Evolutionary conservation across 2,113 vertebrate species (phyloP), one percentile per base, ranked within the genome.

Genomic region (Hippocampus comes): DNA sequence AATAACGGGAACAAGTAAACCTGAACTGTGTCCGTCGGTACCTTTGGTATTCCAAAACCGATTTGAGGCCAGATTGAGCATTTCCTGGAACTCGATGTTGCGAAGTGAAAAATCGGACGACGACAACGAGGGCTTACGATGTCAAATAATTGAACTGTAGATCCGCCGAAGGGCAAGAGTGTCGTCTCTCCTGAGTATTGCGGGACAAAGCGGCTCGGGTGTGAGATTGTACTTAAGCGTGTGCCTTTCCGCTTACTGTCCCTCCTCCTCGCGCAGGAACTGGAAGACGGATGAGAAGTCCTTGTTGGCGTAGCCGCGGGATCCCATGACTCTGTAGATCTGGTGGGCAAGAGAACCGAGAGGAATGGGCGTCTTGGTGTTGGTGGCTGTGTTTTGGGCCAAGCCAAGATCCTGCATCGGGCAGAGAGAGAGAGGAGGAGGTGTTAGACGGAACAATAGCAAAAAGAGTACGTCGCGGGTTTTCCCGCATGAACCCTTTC

Each of bases 261-360:
- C 91, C 86, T 99, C 96, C 82, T 99, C 97, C 82, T 99, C 97
- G 3, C 96, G 95, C 60, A 98, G 94, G 88, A 97, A 98, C 87
- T 98, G 97, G 93, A 99, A 98, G 78, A 99, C 93, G 0, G 97
- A 93, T 23, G 97, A 99, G 94, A 99, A 99, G 92, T 99, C 97
- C 91, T 98, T 99, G 90, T 92, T 91, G 75, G 96, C 92, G 82
- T 97, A 98, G 83, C 97, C 96, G 41, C 96, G 95, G 57, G 95
- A 94, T 85, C 94, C 96, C 97, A 99, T 99, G 90, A 96, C 91
- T 81, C 96, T 90, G 90, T 95, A 98, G 90, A 99, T 92, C 93
- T 99, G 97, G 89, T 99, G 97, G 60, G 96, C 94, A 9, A 98
- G 86, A 43, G 97, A 96, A 76, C 97, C 97, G 82, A 99, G 88